Evolutionary conservation across 2,888 invertebrate species (phyloP), one percentile per base, ranked within the genome.

Genomic region (Atrina japonica): DNA sequence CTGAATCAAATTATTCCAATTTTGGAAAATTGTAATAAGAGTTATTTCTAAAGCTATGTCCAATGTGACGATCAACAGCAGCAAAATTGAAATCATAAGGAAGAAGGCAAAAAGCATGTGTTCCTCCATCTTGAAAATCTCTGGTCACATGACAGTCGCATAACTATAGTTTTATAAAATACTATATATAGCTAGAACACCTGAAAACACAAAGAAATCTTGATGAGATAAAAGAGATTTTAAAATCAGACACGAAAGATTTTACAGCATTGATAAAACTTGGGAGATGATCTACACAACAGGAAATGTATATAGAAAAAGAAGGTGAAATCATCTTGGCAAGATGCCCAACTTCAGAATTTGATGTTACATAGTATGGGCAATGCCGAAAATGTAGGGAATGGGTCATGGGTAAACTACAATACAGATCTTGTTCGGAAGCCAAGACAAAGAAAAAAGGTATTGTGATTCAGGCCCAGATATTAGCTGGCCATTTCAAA

Each of bases 271-370:
- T 73, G 14, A 65, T 69, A 69, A 75, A 75, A 61, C n/a, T 7
- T 56, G 47, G 75, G 75, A 18, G 75, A 75, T 56, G 58, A 75
- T 53, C 60, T 61, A 56, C 75, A 75, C 35, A 75, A 75, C 49
- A 50, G 61, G 30, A 21, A 41, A n/a, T 47, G 47, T 43, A 27
- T 69, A 49, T 29, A 66, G 52, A 49, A 66, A n/a, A 58, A 64
- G 55, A 43, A 49, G 72, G 74, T 23, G 72, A 77, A 59, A 43
- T 75, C 7, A 64, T 77, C 27, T 29, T 73, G 3, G 58, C 55
- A 40, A 74, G 77, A 55, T 61, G 77, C 23, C 56, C 66, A 27
- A 27, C 43, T 58, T 66, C 53, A 18, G 30, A 68, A 35, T 50
- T 75, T 55, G 69, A 72, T 69, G 21, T 64, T 23, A 65, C 35